A percentile compares a stretch with the other conserved stretches of the same genome.
Conservation (phyloP, 2,797 vertebrate genomes). For the Zalophus californianus region DNA sequence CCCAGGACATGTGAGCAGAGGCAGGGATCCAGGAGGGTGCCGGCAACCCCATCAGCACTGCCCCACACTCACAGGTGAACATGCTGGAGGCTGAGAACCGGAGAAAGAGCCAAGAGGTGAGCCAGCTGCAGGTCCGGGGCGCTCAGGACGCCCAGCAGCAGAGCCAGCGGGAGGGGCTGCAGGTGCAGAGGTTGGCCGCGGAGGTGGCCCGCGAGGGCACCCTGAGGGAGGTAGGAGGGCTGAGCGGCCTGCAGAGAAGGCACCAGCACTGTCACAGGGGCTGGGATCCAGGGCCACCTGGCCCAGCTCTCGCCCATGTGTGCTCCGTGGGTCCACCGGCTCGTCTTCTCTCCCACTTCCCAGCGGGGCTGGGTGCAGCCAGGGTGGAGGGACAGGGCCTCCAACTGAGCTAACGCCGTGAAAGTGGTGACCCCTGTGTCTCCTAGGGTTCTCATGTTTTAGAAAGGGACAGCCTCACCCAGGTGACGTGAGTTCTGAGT, state of each 20-base stretch:
- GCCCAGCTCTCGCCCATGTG: accelerated
- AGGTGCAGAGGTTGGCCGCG: conserved; percentile 87
- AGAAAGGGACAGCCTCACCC: neutral
- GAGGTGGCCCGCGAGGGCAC: conserved; percentile 87
- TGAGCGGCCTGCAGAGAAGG: accelerated
- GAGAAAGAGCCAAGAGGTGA: conserved; percentile 87
- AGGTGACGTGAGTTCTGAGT: neutral
- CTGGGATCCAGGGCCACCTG: neutral
- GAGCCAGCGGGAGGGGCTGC: conserved; percentile 85
- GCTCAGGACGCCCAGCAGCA: conserved; percentile 88
- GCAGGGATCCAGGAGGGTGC: neutral
- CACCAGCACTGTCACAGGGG: neutral
- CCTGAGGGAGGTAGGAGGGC: conserved; percentile 88
- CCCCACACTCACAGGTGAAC: conserved; percentile 87
- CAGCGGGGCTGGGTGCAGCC: neutral
- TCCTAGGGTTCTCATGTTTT: neutral
- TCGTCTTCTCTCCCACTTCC: neutral
- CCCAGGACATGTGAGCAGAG: neutral
- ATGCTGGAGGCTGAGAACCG: conserved; percentile 87
- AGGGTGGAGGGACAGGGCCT: neutral
- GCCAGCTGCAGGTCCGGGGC: conserved; percentile 87
- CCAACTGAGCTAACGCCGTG: accelerated
- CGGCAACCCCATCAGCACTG: accelerated
- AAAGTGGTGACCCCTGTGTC: neutral
- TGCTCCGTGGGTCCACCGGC: neutral